Evolutionary conservation across 1,140 invertebrate species (phyloP), one percentile per base, ranked within the genome.

Genomic region (Camponotus floridanus): DNA sequence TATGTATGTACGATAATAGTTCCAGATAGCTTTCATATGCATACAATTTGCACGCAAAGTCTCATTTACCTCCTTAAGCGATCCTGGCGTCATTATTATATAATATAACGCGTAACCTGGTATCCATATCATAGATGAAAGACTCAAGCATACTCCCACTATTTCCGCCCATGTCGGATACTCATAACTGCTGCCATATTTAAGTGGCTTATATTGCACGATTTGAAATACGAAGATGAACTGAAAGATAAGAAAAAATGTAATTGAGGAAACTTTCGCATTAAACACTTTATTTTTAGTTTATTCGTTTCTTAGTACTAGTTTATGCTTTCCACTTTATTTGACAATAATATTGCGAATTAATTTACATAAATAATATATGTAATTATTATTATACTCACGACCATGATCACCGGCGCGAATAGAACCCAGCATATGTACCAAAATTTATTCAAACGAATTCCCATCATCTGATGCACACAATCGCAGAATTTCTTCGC

Each of bases 111-210:
- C 96, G 88, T 97, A 97, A 2, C 93, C 92, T 6, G 97, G 97
- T 90, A 98, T 97, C 94, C 96, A 96, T 5, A 97, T 93, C 95
- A 98, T 97, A 0, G 97, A 98, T 0, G 97, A 96, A n/a, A 97
- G 93, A 65, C 97, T 97, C 88, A 98, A 95, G 55, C 95, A 93
- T 91, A 97, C 96, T 0, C 97, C 97, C 80, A 98, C 94, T n/a
- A 96, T 93, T 87, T 98, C 96, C 2, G 97, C 97, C 97, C 97
- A 98, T n/a, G 93, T 90, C 2, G 97, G 97, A 93, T 97, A 98
- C 42, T 96, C 94, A 91, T 98, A 98, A 26, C 94, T 95, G 39
- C 95, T 95, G 33, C 96, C 96, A 87, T 97, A 97, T 33, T 95
- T 96, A 18, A 98, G 92, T 11, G 97, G 97, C 85, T 96, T 92